Conservation (phyloP, 1,140 invertebrate genomes). For the Platyscapa corneri region DNA sequence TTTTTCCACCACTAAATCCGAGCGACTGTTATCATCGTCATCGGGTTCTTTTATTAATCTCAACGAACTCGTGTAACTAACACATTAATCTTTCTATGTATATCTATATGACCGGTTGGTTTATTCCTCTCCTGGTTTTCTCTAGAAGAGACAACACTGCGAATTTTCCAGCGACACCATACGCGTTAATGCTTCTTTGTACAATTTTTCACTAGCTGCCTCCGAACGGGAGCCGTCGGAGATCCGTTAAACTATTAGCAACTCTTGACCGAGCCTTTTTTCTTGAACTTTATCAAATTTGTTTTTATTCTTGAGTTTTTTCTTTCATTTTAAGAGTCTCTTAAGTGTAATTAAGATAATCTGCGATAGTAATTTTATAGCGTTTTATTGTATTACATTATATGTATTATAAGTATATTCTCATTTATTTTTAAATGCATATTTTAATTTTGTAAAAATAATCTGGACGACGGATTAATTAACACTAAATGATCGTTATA, state of each 20-base stretch:
- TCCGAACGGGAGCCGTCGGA: background rate
- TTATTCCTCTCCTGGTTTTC: background rate
- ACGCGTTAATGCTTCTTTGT: conserved; percentile 59
- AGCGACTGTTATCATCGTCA: background rate
- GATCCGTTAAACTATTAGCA: conserved; percentile 51
- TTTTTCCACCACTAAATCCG: background rate
- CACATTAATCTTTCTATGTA: conserved; percentile 59
- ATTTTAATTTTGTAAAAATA: no score
- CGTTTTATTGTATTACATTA: no score
- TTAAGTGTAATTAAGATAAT: background rate
- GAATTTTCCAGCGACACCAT: conserved; percentile 54
- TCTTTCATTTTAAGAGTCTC: background rate
- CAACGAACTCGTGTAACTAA: conserved; percentile 51
- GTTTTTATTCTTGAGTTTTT: background rate
- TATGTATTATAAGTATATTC: no score
- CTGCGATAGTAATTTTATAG: background rate
- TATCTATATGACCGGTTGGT: background rate
- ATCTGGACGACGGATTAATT: no score
- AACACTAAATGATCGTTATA: no score
- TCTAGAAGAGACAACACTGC: background rate
- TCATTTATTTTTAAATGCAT: background rate
- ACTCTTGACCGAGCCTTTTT: conserved; percentile 35
- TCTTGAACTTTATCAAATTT: background rate
- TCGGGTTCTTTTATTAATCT: conserved; percentile 60
- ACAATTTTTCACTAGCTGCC: conserved; percentile 62